Percentiles rank a stretch among this genome's conserved stretches.
These are phyloP conservation scores for Rallus crepitans DNA, from an alignment of 2,797 vertebrate species.

Conservation along the genomic window DNA sequence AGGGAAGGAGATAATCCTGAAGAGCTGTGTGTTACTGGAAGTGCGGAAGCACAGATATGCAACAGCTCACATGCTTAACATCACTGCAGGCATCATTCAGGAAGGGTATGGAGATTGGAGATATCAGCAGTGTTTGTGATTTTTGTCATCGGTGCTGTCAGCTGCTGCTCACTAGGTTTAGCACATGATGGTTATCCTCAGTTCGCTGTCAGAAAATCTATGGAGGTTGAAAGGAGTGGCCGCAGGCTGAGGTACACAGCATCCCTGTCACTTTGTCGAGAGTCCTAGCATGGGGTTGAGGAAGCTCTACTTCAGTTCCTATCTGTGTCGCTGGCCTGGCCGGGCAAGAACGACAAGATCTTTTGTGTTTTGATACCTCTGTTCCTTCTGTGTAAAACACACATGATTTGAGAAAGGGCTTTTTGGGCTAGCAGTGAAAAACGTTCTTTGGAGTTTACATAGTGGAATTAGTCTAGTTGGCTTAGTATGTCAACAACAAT, in stretches of 20 bases:
- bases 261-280: neutral
- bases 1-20: slow-evolving; percentile 36
- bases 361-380: neutral
- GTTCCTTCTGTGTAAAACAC: neutral
- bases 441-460: neutral
- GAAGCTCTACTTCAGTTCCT: neutral
- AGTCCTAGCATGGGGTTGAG: accelerated
- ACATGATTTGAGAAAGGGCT: neutral
- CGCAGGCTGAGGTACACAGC: neutral
- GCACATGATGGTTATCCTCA: neutral
- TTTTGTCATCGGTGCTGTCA: accelerated
- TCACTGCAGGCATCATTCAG: neutral
- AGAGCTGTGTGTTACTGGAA: neutral
- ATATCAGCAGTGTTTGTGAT: neutral
- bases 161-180: neutral
- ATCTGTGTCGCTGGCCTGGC: neutral
- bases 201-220: neutral
- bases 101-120: neutral
- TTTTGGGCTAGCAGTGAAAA: neutral
- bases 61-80: neutral
- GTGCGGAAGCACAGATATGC: neutral
- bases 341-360: neutral
- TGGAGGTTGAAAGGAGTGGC: neutral
- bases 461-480: neutral
- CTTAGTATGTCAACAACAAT: accelerated